Evolutionary conservation across 2,113 vertebrate genomes (phyloP).

Genomic region (Hydrolagus affinis): DNA sequence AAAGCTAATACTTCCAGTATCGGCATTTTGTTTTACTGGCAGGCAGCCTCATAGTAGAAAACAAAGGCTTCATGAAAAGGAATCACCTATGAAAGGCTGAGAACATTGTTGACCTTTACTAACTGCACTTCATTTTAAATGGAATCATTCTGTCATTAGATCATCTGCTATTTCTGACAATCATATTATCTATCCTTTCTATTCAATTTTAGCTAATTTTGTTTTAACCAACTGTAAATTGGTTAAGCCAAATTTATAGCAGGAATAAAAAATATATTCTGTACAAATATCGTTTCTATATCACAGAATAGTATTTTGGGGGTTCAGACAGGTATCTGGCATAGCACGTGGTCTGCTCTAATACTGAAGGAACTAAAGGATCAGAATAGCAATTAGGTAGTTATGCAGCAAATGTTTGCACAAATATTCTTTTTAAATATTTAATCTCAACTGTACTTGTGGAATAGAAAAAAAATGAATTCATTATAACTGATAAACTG

Average conservation of each 20-base stretch:
- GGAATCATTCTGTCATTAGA: not conserved
- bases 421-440: no score
- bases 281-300: not conserved
- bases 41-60: constrained; percentile 13
- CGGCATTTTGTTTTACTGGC: constrained; percentile 31
- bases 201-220: not conserved
- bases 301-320: not conserved
- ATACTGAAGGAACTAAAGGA: not conserved
- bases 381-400: not conserved
- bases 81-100: constrained; percentile 31
- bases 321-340: not conserved
- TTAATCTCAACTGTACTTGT: no score
- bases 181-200: constrained; percentile 12
- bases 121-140: constrained; percentile 33
- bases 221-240: not conserved
- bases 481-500: no score
- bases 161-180: constrained; percentile 13
- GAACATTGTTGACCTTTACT: constrained; percentile 23
- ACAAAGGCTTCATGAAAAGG: constrained; percentile 25
- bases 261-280: not conserved
- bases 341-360: not conserved
- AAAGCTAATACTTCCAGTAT: constrained; percentile 36
- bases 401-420: not conserved
- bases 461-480: no score
- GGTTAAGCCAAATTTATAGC: no score